Evolutionary conservation across 1,140 invertebrate species (phyloP).

Genomic region (Panonychus citri): DNA sequence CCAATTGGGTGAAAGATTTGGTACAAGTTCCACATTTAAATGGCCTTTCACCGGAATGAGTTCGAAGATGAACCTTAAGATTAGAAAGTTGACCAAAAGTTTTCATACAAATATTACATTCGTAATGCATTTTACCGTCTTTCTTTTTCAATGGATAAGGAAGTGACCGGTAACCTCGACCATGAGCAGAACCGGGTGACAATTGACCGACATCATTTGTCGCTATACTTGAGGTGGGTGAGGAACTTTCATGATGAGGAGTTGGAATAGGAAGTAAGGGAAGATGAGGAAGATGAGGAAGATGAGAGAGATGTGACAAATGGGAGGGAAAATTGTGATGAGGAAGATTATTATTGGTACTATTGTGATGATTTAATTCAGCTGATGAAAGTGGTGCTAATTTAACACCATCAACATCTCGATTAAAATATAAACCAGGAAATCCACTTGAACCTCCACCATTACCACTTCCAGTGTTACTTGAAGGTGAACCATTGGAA

Average conservation of each 20-base stretch:
- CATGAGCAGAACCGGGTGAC: not conserved
- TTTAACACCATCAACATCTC: not conserved
- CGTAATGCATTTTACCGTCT: conserved; percentile 98
- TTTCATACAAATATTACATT: conserved; percentile 95
- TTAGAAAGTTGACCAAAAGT: conserved; percentile 97
- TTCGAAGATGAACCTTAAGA: conserved; percentile 88
- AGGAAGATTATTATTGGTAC: not conserved
- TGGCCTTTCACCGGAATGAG: conserved; percentile 88
- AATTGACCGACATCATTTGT: not conserved
- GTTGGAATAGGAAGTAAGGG: too few species aligned
- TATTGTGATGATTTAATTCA: not conserved
- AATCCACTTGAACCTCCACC: too few species aligned
- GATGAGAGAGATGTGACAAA: conserved; percentile 1
- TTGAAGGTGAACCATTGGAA: not conserved
- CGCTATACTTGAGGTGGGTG: conserved; percentile 3
- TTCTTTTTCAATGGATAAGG: conserved; percentile 93
- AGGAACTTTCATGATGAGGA: not conserved
- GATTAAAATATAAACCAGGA: not conserved
- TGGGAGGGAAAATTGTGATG: not conserved
- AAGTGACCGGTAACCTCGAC: conserved; percentile 70
- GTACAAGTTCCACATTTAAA: conserved; percentile 76
- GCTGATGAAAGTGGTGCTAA: not conserved
- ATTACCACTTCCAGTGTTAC: too few species aligned
- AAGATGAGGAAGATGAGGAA: not conserved
- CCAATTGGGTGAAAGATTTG: conserved; percentile 88